Base-by-base conservation (phyloP, 2,113 vertebrate species). In the Piprites chloris region DNA sequence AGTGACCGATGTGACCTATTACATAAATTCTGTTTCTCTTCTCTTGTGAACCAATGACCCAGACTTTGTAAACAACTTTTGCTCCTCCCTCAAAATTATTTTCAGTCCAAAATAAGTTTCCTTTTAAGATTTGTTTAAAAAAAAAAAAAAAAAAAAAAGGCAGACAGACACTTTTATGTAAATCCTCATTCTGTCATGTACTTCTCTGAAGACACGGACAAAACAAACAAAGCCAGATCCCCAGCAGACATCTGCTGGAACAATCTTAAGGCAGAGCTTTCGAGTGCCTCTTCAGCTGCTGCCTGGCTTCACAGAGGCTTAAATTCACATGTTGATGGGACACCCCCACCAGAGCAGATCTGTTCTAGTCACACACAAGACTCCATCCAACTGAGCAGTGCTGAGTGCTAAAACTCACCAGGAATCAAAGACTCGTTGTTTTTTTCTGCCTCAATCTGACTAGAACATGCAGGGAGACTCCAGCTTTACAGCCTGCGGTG, bases 51-150 rank as follows among this genome's bases (percentile, higher is more conserved):
- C 66, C 32, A 79, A 9, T 73, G 77, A 93, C 62, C 53, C 30
- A 58, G 49, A 49, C 77, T 89, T 76, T 69, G 72, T 85, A 95
- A 95, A 76, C 77, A 81, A 35, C 18, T 72, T 76, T 92, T 74
- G 76, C 27, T 50, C 62, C 26, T 91, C 35, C 33, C 39, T 82
- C 61, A 65, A 52, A 91, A 50, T 39, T 53, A 78, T 44, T 72
- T 85, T 79, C 41, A 75, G 23, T 78, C 33, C 77, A 79, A 92
- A 91, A 53, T 11, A 71, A 58, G 20, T 75, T 92, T 72, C 22
- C 49, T 53, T 87, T 61, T 42, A 53, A 77, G 41, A 19, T 39
- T 69, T 73, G 32, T 12, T 5, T 20, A 16, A 24, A 63, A 49
- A 55, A 35, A 20, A 32, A 55, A 35, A 20, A 32, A 66, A 22